Evolutionary conservation across 2,797 vertebrate species (phyloP).

Genomic region (Esox lucius): DNA sequence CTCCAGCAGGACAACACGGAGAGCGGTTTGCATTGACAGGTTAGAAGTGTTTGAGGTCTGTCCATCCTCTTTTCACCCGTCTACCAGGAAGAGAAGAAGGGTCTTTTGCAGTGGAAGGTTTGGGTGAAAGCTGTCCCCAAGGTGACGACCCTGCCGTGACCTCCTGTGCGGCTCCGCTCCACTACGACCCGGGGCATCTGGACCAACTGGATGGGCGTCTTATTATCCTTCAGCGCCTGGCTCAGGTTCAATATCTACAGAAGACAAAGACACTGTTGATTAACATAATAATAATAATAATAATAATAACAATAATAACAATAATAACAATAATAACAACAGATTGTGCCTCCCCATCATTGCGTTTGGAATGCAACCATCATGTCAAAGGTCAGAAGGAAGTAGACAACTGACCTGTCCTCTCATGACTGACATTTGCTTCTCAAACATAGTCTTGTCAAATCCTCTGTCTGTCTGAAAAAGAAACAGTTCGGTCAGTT

Average conservation of each 20-base stretch:
- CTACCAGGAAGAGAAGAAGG: conserved; percentile 19
- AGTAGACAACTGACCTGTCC: conserved; percentile 84
- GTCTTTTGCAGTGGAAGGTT: conserved; percentile 83
- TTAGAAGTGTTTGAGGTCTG: background rate
- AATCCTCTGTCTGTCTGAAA: conserved; percentile 90
- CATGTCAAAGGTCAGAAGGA: background rate
- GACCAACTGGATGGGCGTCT: conserved; percentile 91
- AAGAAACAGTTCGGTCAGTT: background rate
- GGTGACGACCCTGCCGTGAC: conserved; percentile 87
- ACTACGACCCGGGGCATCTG: conserved; percentile 97
- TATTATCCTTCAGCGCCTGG: conserved; percentile 90
- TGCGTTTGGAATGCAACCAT: background rate
- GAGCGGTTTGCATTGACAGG: background rate
- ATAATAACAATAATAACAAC: too few relatives aligned
- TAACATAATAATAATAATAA: too few relatives aligned
- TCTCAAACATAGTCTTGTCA: conserved; percentile 94
- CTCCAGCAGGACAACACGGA: background rate
- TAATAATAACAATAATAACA: too few relatives aligned
- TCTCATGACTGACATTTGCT: conserved; percentile 98
- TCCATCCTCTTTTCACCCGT: conserved; percentile 8
- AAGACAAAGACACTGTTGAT: background rate
- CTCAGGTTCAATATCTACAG: conserved; percentile 91
- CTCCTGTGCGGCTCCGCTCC: conserved; percentile 84
- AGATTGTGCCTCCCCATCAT: too few relatives aligned
- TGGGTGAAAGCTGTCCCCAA: conserved; percentile 90